Base-by-base conservation (phyloP, 2,888 invertebrate genomes). In the Blera fallax region DNA sequence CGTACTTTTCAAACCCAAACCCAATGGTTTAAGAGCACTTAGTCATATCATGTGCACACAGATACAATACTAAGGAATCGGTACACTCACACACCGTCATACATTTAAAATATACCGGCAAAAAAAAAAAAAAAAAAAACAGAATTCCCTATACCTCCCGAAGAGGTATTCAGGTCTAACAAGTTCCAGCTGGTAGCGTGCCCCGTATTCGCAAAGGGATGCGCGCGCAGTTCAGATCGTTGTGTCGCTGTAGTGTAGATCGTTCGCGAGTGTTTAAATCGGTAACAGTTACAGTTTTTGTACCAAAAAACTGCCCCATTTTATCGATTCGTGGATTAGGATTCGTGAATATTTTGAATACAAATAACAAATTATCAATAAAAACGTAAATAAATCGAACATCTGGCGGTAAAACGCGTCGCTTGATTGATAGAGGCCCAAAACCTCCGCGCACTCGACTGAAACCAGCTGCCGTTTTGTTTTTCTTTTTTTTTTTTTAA, bases 181-280 rank as follows among this genome's bases (percentile, higher is more conserved):
- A 64, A 85, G 85, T 85, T 85, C 76, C 81, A 81, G 81, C 76
- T 81, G 81, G 76, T 74, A 81, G 81, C 85, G 52, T 76, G 70
- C 70, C 69, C 58, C 74, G 70, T 72, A 81, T 85, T 85, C 76
- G 85, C 85, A 85, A 85, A 81, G 85, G 81, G 85, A 85, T 81
- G 81, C 56, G 76, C 85, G 85, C 81, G 58, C 69, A 81, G 64
- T 74, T 76, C 27, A 40, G 65, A 18, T 34, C 76, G 85, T 72
- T 52, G 50, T 52, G 74, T 56, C 29, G 56, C 60, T 10, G 24
- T 43, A 10, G 1, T 21, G 58, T 58, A 10, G 29, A 69, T 69
- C 45, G 54, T 37, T 72, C 11, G 50, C 64, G 14, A 14, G 3
- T 45, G 11, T 45, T 72, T 64, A 32, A 37, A 29, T 48, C 34